Evolutionary conservation across 2,888 invertebrate species (phyloP).

Genomic region (Furcula furcula): DNA sequence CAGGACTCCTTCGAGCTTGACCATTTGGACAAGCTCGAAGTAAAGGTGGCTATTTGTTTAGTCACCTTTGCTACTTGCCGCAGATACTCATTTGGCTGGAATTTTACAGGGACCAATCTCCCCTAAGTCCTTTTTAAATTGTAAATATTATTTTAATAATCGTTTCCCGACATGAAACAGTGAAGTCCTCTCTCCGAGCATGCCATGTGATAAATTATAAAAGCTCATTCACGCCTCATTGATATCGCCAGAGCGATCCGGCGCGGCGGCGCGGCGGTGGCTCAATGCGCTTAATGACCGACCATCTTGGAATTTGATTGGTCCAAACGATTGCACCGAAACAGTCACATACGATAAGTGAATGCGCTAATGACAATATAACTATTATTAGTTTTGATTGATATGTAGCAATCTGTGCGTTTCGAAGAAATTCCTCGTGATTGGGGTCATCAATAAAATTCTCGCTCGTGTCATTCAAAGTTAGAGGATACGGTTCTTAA

Average conservation of each 20-base stretch:
- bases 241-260: slow-evolving; percentile 37
- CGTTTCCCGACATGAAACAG: slow-evolving; percentile 20
- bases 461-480: too few relatives aligned
- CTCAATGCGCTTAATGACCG: slow-evolving; percentile 61
- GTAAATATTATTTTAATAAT: slow-evolving; percentile 14
- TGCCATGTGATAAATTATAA: slow-evolving; percentile 36
- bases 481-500: too few relatives aligned
- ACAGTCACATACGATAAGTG: slow-evolving; percentile 51
- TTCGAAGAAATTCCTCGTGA: slow-evolving; percentile 12
- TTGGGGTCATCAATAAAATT: too few relatives aligned
- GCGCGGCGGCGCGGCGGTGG: slow-evolving; percentile 38
- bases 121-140: too few relatives aligned
- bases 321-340: slow-evolving; percentile 36
- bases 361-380: slow-evolving; percentile 50
- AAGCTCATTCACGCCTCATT: slow-evolving; percentile 50
- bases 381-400: slow-evolving; percentile 40
- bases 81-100: too few relatives aligned
- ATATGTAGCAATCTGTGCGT: slow-evolving; percentile 13
- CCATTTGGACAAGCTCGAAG: too few relatives aligned
- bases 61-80: too few relatives aligned
- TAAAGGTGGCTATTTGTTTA: too few relatives aligned
- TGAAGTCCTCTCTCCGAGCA: slow-evolving; percentile 27
- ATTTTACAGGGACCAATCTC: too few relatives aligned
- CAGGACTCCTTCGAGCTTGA: too few relatives aligned
- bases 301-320: slow-evolving; percentile 49